Base-by-base conservation (phyloP, 2,797 vertebrate species). In the Mormyrops attenuatus region DNA sequence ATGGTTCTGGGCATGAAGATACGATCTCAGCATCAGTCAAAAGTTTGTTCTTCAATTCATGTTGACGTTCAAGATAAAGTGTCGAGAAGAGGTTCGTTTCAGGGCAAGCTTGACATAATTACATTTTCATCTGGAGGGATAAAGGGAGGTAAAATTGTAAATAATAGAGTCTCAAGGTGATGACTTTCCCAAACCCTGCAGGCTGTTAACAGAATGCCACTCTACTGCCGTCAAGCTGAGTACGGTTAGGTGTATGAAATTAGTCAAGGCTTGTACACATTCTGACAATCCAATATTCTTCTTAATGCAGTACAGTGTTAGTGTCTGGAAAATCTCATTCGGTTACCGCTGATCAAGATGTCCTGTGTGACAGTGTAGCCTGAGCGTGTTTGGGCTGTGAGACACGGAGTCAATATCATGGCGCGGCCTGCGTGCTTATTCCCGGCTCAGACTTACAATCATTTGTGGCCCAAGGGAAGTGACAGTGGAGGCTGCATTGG, bases 401-500 rank as follows among this genome's bases (percentile, higher is more conserved):
- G 66, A 69, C 66, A 15, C 1, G 15, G 73, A 80, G 73, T 44
- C 73, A 0, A 11, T 84, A 84, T 26, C 44, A 49, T 0, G 6
- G 20, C 34, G 5, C 3, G 0, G 53, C 17, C 34, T 15, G 86
- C 47, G 0, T 55, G 55, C 5, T n/a, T 41, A 57, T 57, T 38
- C 30, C 34, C 30, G 5, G 50, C 85, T 34, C 85, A 52, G 30
- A 38, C 30, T 87, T 85, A 63, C 53, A 49, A 77, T 57, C 57
- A 91, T 85, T 41, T 44, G 20, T 85, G 38, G 41, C 90, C 80
- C 89, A 88, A 60, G 88, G 44, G 80, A 55, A 66, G 47, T 89
- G 87, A 88, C 57, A 88, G 69, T 52, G 60, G 91, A 87, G 88
- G 63, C 73, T 90, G 30, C 49, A 90, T 93, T 93, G 90, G 90